phyloP scores from a whole-genome alignment of 2,113 vertebrate species.

The Anser brachyrhynchus region DNA sequence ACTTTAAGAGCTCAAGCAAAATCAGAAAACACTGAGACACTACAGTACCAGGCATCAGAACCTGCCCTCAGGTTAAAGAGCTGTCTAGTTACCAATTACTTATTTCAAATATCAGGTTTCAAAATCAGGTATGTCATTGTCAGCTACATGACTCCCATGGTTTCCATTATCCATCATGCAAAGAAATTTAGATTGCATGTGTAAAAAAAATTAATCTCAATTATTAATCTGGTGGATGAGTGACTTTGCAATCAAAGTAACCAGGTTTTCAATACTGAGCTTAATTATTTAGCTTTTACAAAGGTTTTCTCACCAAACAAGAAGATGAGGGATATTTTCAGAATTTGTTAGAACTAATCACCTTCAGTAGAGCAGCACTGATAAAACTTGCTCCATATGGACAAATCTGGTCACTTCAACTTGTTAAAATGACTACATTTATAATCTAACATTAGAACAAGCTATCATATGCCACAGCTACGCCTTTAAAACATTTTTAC shows the following conservation, averaged over 20 bases:
- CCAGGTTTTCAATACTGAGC: background rate
- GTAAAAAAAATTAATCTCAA: background rate
- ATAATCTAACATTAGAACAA: background rate
- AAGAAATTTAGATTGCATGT: background rate
- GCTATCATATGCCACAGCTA: background rate
- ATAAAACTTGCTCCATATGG: background rate
- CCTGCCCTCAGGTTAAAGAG: background rate
- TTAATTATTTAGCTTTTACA: background rate
- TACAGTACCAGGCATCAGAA: background rate
- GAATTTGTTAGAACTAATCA: background rate
- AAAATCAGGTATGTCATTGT: rapidly evolving
- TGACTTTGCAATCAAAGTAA: background rate
- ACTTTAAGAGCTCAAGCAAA: background rate
- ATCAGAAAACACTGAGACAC: background rate
- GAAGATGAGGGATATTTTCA: background rate
- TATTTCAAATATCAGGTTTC: background rate
- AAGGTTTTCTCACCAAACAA: background rate
- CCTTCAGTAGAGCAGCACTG: background rate
- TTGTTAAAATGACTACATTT: background rate
- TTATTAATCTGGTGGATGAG: background rate
- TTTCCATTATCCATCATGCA: background rate
- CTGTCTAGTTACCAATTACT: background rate
- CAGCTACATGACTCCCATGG: background rate
- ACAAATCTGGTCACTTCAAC: background rate
- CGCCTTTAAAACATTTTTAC: background rate